Evolutionary conservation across 2,113 vertebrate species (phyloP).

Genomic region (Petaurus breviceps): DNA sequence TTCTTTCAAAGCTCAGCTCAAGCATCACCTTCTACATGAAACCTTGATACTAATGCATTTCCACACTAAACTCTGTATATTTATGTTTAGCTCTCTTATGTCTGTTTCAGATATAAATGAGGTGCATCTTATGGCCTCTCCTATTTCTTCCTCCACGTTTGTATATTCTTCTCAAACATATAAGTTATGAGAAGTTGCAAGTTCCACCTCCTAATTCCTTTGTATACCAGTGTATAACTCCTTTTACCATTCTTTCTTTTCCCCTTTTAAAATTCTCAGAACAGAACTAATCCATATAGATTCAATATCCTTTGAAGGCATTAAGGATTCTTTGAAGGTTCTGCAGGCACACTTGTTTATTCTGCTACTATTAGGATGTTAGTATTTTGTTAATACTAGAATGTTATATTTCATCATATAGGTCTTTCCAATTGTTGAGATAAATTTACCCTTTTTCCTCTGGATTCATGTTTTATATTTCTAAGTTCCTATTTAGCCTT

Average conservation of each 20-base stretch:
- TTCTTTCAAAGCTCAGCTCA: background rate
- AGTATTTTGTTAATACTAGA: too few species aligned
- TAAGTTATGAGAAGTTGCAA: background rate
- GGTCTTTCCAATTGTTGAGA: background rate
- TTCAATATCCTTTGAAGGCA: background rate
- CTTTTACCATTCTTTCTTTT: background rate
- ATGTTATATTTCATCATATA: background rate
- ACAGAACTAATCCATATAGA: background rate
- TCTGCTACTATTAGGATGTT: background rate
- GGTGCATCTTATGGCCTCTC: background rate
- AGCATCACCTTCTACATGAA: background rate
- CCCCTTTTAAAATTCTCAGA: background rate
- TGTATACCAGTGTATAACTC: background rate
- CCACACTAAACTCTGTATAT: background rate
- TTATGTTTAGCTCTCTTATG: background rate
- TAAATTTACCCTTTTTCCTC: background rate
- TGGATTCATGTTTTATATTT: background rate
- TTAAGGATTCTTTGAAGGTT: background rate
- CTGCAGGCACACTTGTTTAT: background rate
- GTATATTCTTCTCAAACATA: background rate
- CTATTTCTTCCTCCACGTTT: background rate
- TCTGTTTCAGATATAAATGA: background rate
- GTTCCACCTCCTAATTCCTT: background rate
- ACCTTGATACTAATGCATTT: background rate
- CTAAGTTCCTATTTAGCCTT: background rate